A percentile compares a stretch with the other conserved stretches of the same genome.
phyloP scores from a whole-genome alignment of 2,797 vertebrate genomes.

The Loriculus beryllinus region DNA sequence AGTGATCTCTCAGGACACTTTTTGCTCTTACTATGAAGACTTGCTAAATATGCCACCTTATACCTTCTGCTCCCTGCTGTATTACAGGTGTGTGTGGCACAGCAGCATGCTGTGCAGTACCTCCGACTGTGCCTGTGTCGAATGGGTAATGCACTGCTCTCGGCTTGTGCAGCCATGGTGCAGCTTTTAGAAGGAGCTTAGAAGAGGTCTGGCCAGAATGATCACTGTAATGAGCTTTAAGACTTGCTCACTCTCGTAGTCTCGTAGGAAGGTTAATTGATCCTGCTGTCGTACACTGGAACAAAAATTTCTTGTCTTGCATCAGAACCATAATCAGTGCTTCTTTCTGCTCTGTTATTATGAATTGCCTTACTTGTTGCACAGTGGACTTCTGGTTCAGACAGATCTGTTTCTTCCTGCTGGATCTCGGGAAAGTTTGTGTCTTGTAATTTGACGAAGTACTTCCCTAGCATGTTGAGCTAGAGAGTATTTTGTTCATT shows the following conservation, averaged over 20 bases:
- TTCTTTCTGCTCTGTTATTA: neutral
- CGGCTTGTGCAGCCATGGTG: accelerated
- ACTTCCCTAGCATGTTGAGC: neutral
- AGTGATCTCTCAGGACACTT: too few species aligned
- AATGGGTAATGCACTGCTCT: neutral
- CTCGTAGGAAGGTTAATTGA: neutral
- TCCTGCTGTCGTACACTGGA: accelerated
- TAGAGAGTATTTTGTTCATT: neutral
- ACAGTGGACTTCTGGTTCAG: neutral
- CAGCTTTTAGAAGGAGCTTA: neutral
- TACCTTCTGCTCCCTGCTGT: neutral
- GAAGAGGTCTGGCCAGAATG: neutral
- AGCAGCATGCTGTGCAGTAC: accelerated
- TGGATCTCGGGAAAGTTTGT: neutral
- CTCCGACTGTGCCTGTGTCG: neutral
- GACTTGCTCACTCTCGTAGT: accelerated
- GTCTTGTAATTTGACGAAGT: neutral
- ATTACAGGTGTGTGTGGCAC: neutral
- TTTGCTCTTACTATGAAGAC: accelerated
- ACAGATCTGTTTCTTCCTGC: neutral
- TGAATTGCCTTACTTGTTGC: neutral
- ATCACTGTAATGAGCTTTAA: accelerated
- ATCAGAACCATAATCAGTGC: neutral
- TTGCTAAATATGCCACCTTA: accelerated
- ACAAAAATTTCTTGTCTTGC: neutral